Base-by-base conservation (phyloP, 2,797 vertebrate genomes). In the Smutsia gigantea region DNA sequence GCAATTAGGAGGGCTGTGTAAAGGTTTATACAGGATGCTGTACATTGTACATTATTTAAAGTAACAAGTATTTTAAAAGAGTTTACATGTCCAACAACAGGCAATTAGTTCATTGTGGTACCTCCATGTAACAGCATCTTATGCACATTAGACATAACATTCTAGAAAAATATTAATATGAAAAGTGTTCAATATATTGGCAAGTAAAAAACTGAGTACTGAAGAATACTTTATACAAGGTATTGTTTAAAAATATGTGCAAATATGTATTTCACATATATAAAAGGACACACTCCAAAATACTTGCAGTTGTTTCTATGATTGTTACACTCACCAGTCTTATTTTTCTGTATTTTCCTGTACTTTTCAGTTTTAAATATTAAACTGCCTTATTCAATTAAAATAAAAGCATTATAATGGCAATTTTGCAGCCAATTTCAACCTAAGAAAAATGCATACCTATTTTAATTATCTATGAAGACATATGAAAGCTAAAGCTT, bases 391-490 rank as follows among this genome's bases (percentile, higher is more conserved):
- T 84, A 39, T 37, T 89, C 29, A 78, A 55, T 86, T 31, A 72
- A 31, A 75, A 81, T 66, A 57, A 84, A 79, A 79, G 83, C 64
- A 39, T 23, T 51, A 7, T 85, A 82, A 53, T 64, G 51, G 53
- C 81, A 69, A 25, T 81, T 86, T 91, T 69, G 15, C 3, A 90
- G 46, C 49, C 7, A 81, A 19, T 88, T 94, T 93, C 61, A 90
- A 82, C 37, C 25, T 49, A 39, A 89, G 46, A 90, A 71, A 90
- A 85, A 25, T 4, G 12, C 5, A 53, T 13, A 66, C n/a, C 10
- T 94, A 46, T 93, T 87, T 87, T 57, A 85, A 81, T 71, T 90
- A 64, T 87, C 53, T 78, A 39, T 51, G 59, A 82, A 82, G 18
- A 78, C 29, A 55, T 37, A 46, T 63, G 49, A 72, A 91, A 86